phyloP scores from a whole-genome alignment of 2,888 invertebrate species.

The Dendrolimus houi region DNA sequence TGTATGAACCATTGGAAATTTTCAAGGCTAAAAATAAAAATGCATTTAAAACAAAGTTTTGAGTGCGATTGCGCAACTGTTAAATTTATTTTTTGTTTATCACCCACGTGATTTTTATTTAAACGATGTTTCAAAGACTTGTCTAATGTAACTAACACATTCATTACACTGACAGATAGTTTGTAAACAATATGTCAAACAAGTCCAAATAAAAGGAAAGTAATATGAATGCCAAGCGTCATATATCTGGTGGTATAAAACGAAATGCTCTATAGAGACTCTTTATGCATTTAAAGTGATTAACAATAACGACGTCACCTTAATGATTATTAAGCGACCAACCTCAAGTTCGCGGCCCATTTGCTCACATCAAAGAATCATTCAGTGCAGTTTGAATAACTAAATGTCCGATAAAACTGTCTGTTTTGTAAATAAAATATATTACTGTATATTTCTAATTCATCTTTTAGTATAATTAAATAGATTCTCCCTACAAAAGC shows the following conservation, averaged over 20 bases:
- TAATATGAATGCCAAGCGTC: not conserved
- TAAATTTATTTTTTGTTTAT: constrained; percentile 1
- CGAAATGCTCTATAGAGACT: no score
- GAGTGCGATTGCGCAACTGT: not conserved
- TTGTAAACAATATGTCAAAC: not conserved
- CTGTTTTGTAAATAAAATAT: not conserved
- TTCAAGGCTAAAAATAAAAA: constrained; percentile 80
- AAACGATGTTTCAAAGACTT: not conserved
- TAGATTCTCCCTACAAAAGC: not conserved
- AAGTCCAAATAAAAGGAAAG: not conserved
- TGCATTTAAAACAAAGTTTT: not conserved
- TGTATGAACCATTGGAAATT: constrained; percentile 83
- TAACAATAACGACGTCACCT: constrained; percentile 15
- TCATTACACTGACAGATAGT: not conserved
- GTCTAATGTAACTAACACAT: not conserved
- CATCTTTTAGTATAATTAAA: not conserved
- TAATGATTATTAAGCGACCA: constrained; percentile 53
- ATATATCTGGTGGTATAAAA: no score
- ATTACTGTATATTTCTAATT: not conserved
- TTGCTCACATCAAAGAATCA: constrained; percentile 51
- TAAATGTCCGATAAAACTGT: not conserved
- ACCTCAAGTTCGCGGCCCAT: constrained; percentile 47
- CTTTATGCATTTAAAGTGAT: no score
- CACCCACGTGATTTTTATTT: constrained; percentile 3
- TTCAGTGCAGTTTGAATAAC: constrained; percentile 21